Percentiles rank a stretch among this genome's conserved stretches.
Conservation (phyloP, 1,140 invertebrate species). For the Pachyrhynchus sulphureomaculatus region DNA sequence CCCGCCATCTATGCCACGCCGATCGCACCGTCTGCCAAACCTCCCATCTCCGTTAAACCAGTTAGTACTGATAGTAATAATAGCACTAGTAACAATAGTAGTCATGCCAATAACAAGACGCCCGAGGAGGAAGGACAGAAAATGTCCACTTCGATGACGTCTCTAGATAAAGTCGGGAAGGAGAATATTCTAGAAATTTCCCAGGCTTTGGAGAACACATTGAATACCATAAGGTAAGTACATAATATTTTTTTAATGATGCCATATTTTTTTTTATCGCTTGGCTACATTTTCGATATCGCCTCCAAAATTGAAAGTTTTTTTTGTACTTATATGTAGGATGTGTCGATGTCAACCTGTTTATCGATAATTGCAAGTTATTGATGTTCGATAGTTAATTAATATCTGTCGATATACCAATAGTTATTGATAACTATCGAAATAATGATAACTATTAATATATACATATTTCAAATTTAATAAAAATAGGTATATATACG, state of each 20-base stretch:
- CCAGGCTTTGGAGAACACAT: conserved; percentile 64
- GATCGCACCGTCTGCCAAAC: conserved; percentile 52
- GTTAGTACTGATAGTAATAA: conserved; percentile 51
- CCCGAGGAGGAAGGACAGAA: conserved; percentile 50
- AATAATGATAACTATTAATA: too few relatives aligned
- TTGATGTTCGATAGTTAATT: too few relatives aligned
- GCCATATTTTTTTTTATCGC: too few relatives aligned
- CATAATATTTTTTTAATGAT: conserved; percentile 2
- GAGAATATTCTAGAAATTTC: conserved; percentile 72
- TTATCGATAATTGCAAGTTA: too few relatives aligned
- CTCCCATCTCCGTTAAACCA: conserved; percentile 61
- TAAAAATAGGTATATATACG: too few relatives aligned
- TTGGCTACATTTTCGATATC: too few relatives aligned
- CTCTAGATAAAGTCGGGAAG: conserved; percentile 52
- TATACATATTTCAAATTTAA: too few relatives aligned
- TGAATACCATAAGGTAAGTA: conserved; percentile 57
- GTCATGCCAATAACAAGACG: conserved; percentile 36
- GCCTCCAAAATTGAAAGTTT: too few relatives aligned
- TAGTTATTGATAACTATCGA: too few relatives aligned
- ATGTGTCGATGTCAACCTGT: too few relatives aligned
- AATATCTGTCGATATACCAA: too few relatives aligned
- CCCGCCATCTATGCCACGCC: conserved; percentile 68
- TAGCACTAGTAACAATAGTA: conserved; percentile 2
- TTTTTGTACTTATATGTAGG: too few relatives aligned
- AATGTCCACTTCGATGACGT: conserved; percentile 47